These are phyloP conservation scores for Frankliniella intonsa DNA, from an alignment of 2,888 invertebrate genomes.

Conservation along the genomic window DNA sequence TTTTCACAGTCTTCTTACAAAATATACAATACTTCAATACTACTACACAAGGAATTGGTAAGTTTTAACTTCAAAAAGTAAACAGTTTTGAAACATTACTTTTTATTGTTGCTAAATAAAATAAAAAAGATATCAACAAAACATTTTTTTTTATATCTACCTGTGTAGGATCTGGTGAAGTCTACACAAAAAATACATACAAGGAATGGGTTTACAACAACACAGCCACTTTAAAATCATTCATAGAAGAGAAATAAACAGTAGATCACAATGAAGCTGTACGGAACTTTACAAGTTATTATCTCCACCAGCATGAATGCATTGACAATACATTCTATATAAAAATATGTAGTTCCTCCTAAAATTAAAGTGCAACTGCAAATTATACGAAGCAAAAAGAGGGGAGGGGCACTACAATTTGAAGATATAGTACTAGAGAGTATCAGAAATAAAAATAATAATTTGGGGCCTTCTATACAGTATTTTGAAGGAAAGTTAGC, in stretches of 20 bases:
- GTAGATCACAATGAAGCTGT: slow-evolving; percentile 11
- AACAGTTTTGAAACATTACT: not conserved
- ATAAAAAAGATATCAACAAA: slow-evolving; percentile 27
- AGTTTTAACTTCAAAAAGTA: not conserved
- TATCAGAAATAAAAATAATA: too few relatives aligned
- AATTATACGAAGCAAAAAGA: too few relatives aligned
- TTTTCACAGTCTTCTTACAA: slow-evolving; percentile 19
- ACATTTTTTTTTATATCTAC: slow-evolving; percentile 6
- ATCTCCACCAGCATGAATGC: not conserved
- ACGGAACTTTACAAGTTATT: slow-evolving; percentile 4
- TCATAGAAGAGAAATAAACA: slow-evolving; percentile 13
- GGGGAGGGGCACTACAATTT: too few relatives aligned
- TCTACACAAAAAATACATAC: slow-evolving; percentile 17
- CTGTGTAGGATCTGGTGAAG: not conserved
- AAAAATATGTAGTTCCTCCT: not conserved
- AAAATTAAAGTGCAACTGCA: not conserved
- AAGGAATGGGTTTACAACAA: slow-evolving; percentile 20
- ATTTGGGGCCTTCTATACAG: too few relatives aligned
- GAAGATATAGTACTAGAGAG: too few relatives aligned
- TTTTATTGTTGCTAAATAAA: slow-evolving; percentile 1
- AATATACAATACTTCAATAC: not conserved
- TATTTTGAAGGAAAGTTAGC: too few relatives aligned
- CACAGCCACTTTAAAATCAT: slow-evolving; percentile 9
- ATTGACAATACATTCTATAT: not conserved
- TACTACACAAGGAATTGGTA: not conserved